A percentile compares a stretch with the other conserved stretches of the same genome.
Evolutionary conservation across 2,113 vertebrate genomes (phyloP).

Genomic region (Cyanoramphus novaezelandiae): DNA sequence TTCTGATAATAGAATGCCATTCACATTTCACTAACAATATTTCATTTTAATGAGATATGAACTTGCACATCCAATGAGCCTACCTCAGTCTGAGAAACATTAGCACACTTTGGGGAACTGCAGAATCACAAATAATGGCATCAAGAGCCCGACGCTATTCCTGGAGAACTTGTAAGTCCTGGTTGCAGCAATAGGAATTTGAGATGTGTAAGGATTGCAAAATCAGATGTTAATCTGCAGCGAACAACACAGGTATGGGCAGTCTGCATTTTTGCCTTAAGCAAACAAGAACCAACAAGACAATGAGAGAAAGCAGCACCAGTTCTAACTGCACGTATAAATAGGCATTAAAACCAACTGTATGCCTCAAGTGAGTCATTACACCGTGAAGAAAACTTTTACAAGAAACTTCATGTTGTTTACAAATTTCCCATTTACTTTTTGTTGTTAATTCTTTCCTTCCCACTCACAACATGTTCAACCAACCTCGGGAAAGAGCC

Average conservation of each 20-base stretch:
- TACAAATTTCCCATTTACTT: neutral
- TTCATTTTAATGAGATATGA: slow-evolving; percentile 50
- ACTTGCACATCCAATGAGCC: neutral
- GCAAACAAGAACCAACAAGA: slow-evolving; percentile 69
- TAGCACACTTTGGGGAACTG: neutral
- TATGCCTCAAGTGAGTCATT: slow-evolving; percentile 25
- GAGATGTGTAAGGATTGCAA: slow-evolving; percentile 34
- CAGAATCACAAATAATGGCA: neutral
- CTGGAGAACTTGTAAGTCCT: slow-evolving; percentile 24
- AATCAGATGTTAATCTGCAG: slow-evolving; percentile 60
- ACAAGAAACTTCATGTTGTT: slow-evolving; percentile 13
- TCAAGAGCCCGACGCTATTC: neutral
- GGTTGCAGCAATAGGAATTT: neutral
- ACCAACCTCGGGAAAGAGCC: neutral
- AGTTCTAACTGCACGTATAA: slow-evolving; percentile 55
- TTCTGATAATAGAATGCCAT: slow-evolving; percentile 55
- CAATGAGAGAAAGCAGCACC: slow-evolving; percentile 45
- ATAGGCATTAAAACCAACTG: slow-evolving; percentile 23
- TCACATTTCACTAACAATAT: slow-evolving; percentile 59
- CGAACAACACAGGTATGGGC: slow-evolving; percentile 27
- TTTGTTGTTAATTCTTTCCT: neutral
- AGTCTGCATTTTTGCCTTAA: slow-evolving; percentile 65
- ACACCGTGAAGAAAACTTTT: neutral
- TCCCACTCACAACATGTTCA: neutral
- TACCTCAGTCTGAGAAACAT: neutral